These are phyloP conservation scores for Pagetopsis macropterus DNA, from an alignment of 2,797 vertebrate species.

Conservation along the genomic window DNA sequence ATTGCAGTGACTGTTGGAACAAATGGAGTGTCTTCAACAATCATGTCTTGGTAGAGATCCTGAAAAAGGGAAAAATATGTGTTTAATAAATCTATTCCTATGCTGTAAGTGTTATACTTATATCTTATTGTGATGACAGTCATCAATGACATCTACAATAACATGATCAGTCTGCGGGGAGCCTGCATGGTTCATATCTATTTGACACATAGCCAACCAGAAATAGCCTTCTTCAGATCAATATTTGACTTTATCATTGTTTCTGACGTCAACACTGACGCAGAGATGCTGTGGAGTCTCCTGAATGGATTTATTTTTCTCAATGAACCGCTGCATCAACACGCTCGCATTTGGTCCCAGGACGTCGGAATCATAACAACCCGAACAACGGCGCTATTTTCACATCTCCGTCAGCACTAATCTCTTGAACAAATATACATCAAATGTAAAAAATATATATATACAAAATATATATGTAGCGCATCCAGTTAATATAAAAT, in stretches of 20 bases:
- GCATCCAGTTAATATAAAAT: constrained; percentile 59
- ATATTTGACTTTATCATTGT: constrained; percentile 95
- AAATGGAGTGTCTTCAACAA: constrained; percentile 85
- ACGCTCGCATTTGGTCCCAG: constrained; percentile 77
- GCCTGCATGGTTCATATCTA: constrained; percentile 45
- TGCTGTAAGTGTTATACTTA: background rate
- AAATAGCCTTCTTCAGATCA: constrained; percentile 85
- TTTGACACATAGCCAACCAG: constrained; percentile 78
- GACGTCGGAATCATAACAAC: constrained; percentile 74
- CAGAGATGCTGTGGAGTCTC: constrained; percentile 97
- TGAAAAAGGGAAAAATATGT: constrained; percentile 57
- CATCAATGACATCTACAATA: constrained; percentile 10
- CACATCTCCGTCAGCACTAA: background rate
- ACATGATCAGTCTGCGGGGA: constrained; percentile 11
- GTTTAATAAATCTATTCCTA: background rate
- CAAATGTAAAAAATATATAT: background rate
- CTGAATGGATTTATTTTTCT: constrained; percentile 98
- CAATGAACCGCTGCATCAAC: constrained; percentile 91
- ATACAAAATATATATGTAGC: constrained; percentile 2
- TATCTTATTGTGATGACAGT: background rate
- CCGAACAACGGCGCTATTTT: constrained; percentile 1
- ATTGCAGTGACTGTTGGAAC: constrained; percentile 95
- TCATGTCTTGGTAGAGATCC: constrained; percentile 87
- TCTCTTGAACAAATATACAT: background rate
- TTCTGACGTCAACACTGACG: constrained; percentile 97